Conservation (phyloP, 2,888 invertebrate species). For the Furcula furcula region DNA sequence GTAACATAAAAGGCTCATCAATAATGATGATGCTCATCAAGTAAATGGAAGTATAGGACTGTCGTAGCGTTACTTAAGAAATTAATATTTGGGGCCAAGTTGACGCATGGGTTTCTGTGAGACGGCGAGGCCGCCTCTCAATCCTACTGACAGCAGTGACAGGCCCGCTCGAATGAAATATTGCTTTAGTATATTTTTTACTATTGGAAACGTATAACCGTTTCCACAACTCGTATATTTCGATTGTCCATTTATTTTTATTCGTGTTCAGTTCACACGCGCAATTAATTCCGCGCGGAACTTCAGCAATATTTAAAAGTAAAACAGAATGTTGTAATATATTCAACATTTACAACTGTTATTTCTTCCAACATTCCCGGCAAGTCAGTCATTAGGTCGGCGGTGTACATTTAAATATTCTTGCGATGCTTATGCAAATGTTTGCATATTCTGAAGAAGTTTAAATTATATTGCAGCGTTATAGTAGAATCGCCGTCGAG, state of each 20-base stretch:
- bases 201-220: slow-evolving; percentile 18
- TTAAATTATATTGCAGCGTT: slow-evolving; percentile 18
- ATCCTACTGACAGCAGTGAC: slow-evolving; percentile 23
- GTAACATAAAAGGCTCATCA: slow-evolving; percentile 49
- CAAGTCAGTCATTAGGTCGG: slow-evolving; percentile 26
- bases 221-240: slow-evolving; percentile 19
- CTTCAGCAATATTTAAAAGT: slow-evolving; percentile 4
- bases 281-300: slow-evolving; percentile 4
- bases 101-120: slow-evolving; percentile 32
- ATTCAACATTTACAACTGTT: slow-evolving; percentile 16
- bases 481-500: slow-evolving; percentile 4
- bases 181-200: slow-evolving; percentile 20
- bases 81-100: slow-evolving; percentile 53
- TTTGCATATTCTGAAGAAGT: slow-evolving; percentile 30
- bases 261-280: slow-evolving; percentile 7
- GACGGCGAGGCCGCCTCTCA: slow-evolving; percentile 22
- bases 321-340: slow-evolving; percentile 8
- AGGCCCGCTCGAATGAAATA: slow-evolving; percentile 22
- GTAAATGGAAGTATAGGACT: slow-evolving; percentile 53
- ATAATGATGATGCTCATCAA: slow-evolving; percentile 59
- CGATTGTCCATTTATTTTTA: slow-evolving; percentile 25
- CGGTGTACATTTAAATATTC: slow-evolving; percentile 31
- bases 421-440: slow-evolving; percentile 31
- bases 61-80: slow-evolving; percentile 53
- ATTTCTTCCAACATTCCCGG: slow-evolving; percentile 19